These are phyloP conservation scores for Anas bernieri DNA, from an alignment of 2,797 vertebrate species.

Conservation along the genomic window DNA sequence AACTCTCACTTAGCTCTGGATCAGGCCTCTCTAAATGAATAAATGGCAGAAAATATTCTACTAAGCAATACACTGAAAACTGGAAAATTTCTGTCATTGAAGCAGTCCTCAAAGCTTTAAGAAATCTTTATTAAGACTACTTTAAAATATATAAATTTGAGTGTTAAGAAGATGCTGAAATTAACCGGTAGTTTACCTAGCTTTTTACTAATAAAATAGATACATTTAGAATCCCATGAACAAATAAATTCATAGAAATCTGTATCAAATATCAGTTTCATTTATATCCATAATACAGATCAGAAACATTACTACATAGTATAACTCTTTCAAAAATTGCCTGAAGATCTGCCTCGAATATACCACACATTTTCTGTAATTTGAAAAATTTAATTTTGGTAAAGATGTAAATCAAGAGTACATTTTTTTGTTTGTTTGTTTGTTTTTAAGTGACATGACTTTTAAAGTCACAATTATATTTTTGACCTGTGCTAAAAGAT, in stretches of 20 bases:
- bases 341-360: too few species aligned
- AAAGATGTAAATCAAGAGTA: background rate
- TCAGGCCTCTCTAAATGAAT: background rate
- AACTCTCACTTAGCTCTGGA: background rate
- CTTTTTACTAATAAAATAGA: background rate
- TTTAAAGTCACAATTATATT: background rate
- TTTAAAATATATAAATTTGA: background rate
- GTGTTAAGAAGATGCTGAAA: background rate
- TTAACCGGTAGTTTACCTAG: background rate
- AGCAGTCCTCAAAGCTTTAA: background rate
- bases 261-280: background rate
- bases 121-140: background rate
- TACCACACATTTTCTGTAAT: background rate
- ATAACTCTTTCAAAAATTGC: background rate
- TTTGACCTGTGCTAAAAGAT: background rate
- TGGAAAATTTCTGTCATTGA: background rate
- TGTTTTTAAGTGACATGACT: background rate
- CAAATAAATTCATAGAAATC: background rate
- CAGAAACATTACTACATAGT: background rate
- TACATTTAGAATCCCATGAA: background rate
- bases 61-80: background rate
- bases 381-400: background rate
- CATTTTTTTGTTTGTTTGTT: background rate
- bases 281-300: background rate
- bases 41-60: background rate